Percentiles rank a stretch among this genome's conserved stretches.
phyloP scores from a whole-genome alignment of 2,113 vertebrate species.

The Deroptyus accipitrinus region DNA sequence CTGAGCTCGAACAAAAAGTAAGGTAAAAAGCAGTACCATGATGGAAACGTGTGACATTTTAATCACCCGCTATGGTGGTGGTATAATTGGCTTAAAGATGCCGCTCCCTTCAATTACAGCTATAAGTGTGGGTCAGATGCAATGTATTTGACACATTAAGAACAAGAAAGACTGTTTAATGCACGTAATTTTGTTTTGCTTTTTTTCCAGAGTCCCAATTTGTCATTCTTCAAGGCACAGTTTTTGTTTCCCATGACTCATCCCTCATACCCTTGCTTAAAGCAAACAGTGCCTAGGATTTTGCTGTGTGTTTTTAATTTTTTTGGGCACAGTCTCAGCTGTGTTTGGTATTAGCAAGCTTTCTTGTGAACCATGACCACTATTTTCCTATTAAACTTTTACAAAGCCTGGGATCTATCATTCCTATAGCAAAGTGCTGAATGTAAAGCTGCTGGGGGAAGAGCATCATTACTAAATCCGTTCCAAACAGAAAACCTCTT shows the following conservation, averaged over 20 bases:
- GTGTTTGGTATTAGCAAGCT: not conserved
- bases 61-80: not conserved
- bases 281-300: not conserved
- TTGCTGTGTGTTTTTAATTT: not conserved
- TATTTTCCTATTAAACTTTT: not conserved
- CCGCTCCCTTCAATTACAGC: not conserved
- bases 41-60: not conserved
- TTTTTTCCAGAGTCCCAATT: not conserved
- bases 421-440: not conserved
- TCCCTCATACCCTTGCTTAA: not conserved
- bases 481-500: not conserved
- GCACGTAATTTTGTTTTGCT: not conserved
- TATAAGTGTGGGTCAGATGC: not conserved
- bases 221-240: conserved; percentile 24
- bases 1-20: not conserved
- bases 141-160: not conserved
- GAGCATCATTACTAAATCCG: not conserved
- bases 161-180: not conserved
- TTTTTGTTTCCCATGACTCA: not conserved
- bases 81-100: not conserved
- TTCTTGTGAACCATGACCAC: not conserved
- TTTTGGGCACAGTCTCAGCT: not conserved
- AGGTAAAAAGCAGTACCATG: not conserved
- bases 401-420: not conserved
- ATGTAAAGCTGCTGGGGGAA: not conserved